Base-by-base conservation (phyloP, 1,140 invertebrate genomes). In the Lanistes nyassanus region DNA sequence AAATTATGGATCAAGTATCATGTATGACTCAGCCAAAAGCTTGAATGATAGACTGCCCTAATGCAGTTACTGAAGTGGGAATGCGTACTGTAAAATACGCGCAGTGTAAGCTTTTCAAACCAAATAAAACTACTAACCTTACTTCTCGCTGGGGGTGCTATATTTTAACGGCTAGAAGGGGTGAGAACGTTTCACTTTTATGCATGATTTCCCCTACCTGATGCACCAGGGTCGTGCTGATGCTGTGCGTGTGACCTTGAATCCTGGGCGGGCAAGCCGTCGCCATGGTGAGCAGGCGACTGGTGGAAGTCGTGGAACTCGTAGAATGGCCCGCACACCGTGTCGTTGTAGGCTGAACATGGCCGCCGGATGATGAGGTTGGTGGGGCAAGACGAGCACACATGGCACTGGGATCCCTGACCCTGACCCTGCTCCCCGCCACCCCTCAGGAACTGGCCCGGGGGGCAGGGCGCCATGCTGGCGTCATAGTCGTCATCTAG, bases 281-380 rank as follows among this genome's bases (percentile, higher is more conserved):
- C 69, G 13, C 34, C 16, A n/a, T 73, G 29, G 16, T 39, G 34
- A 11, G 13, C 21, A 34, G 62, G 47, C 0, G 68, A 68, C 68
- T 79, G 78, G 21, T 60, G 65, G 66, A 77, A 79, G 21, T 42
- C 39, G 37, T 76, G 42, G 65, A 79, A 79, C 56, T 79, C 78
- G 23, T 42, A 55, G 64, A 79, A 79, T 16, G 78, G 78, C 2
- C 78, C 78, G 60, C 78, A 79, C 16, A 67, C 51, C 19, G 64
- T 79, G 70, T 79, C 75, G 26, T 58, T 23, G 36, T 31, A 37
- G 47, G 39, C 34, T 11, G 47, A 51, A 56, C 78, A 79, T 23
- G 68, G 75, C 2, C 56, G 47, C 31, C 78, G 75, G 29, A 79
- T 67, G 67, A 79, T 79, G 42, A 73, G 55, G 62, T 79, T 79